These are phyloP conservation scores for Macquaria ambigua DNA, from an alignment of 2,113 vertebrate species.

Conservation along the genomic window DNA sequence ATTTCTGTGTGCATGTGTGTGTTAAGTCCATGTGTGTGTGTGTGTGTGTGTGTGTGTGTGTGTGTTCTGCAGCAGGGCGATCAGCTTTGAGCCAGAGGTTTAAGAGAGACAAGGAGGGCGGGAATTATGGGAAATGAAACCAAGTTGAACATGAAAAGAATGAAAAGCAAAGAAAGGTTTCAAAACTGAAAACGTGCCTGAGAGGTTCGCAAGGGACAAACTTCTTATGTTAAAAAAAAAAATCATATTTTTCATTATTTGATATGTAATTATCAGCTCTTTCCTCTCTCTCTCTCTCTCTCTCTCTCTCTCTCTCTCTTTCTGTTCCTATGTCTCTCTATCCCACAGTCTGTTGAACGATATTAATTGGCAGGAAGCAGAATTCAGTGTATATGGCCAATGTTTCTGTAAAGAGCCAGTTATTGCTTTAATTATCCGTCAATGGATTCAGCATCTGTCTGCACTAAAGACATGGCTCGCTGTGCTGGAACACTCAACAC, in stretches of 20 bases:
- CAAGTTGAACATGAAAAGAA: slow-evolving; percentile 65
- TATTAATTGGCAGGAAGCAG: slow-evolving; percentile 61
- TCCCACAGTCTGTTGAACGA: slow-evolving; percentile 35
- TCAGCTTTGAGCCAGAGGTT: slow-evolving; percentile 58
- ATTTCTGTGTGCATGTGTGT: slow-evolving; percentile 5
- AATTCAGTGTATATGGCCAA: slow-evolving; percentile 25
- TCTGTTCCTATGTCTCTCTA: not conserved
- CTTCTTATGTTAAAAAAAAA: not conserved
- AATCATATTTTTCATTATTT: slow-evolving; percentile 38
- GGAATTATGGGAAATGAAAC: slow-evolving; percentile 80
- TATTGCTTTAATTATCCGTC: slow-evolving; percentile 80
- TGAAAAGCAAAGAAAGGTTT: slow-evolving; percentile 45
- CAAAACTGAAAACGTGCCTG: slow-evolving; percentile 34
- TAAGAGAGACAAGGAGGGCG: slow-evolving; percentile 55
- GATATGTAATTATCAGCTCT: slow-evolving; percentile 49
- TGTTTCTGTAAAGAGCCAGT: slow-evolving; percentile 58
- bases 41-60: slow-evolving; percentile 28
- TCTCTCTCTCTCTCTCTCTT: not conserved
- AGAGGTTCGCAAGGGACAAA: slow-evolving; percentile 44
- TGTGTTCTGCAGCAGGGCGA: slow-evolving; percentile 33
- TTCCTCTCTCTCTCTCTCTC: not conserved
- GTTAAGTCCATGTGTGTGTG: not conserved
- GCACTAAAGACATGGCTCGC: slow-evolving; percentile 51
- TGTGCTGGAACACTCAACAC: slow-evolving; percentile 19
- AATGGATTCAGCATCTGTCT: slow-evolving; percentile 77